Base-by-base conservation (phyloP, 2,113 vertebrate species). In the Verasper variegatus region DNA sequence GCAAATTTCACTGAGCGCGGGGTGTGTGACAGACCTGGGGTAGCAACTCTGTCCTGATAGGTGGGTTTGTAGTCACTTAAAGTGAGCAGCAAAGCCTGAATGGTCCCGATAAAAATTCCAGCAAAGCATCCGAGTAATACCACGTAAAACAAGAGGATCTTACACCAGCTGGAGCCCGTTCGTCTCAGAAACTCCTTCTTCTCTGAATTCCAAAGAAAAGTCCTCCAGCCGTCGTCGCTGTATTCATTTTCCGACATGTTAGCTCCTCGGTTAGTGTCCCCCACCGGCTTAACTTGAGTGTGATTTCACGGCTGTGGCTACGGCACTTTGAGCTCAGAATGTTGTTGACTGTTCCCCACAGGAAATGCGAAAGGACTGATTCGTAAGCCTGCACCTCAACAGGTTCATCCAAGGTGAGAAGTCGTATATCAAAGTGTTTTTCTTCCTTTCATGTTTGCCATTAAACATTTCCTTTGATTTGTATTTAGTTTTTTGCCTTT, bases 81-180 rank as follows among this genome's bases (percentile, higher is more conserved):
- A 5, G 98, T 99, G n/a, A 99, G 93, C 90, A 99, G 93, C 95
- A 99, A 85, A 24, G 96, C 98, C 84, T 99, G 97, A 89, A 99
- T 99, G 94, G 98, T 99, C 86, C 97, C 98, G 1, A 98, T 94
- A 89, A 99, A 99, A 89, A 99, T 98, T 71, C 97, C 98, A 72
- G 97, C 97, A 94, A 99, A 94, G 93, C 96, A 99, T 56, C 96
- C 96, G 0, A 99, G 99, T 93, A 99, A 99, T 71, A 99, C 96
- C 77, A 97, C 81, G 76, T 99, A 99, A 95, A 99, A 99, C 74
- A 96, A 81, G 31, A 97, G 87, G 94, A 99, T 99, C 97, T 97
- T 91, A 98, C 96, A 92, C 97, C 97, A 98, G 42, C 97, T 98
- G 91, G 91, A 47, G 3, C 96, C 96, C 2, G 96, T 97, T n/a